Evolutionary conservation across 2,888 invertebrate genomes (phyloP).

Genomic region (Meliscaeva auricollis): DNA sequence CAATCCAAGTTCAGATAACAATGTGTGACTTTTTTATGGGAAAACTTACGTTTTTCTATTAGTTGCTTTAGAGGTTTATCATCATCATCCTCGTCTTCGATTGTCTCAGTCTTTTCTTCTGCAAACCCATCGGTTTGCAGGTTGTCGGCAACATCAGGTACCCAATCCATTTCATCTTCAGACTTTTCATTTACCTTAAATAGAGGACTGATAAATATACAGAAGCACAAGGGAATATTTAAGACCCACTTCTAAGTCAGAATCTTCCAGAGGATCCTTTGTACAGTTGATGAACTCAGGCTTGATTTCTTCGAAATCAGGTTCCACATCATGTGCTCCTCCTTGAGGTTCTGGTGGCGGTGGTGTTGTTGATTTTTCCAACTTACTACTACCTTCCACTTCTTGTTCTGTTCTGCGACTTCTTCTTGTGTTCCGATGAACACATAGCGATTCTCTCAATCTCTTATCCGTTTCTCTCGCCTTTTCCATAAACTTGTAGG

Average conservation of each 20-base stretch:
- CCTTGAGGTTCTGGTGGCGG: neutral
- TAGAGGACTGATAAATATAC: neutral
- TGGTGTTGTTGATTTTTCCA: no score
- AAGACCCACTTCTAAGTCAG: conserved; percentile 73
- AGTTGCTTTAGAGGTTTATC: conserved; percentile 76
- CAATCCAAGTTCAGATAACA: neutral
- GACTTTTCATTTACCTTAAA: conserved; percentile 55
- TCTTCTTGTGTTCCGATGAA: conserved; percentile 44
- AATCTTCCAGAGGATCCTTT: conserved; percentile 78
- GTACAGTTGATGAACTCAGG: conserved; percentile 61
- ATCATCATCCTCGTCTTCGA: conserved; percentile 68
- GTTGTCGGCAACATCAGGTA: conserved; percentile 18
- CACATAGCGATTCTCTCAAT: conserved; percentile 56
- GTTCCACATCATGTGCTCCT: conserved; percentile 45
- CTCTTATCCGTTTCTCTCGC: conserved; percentile 76
- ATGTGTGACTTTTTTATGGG: no score
- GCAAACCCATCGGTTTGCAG: conserved; percentile 54
- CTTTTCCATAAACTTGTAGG: conserved; percentile 73
- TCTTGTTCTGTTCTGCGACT: conserved; percentile 51
- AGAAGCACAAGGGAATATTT: neutral
- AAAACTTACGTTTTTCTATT: conserved; percentile 56
- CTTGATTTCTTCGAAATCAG: conserved; percentile 64
- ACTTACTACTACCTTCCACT: neutral
- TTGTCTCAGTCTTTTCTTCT: conserved; percentile 28
- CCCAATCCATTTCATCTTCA: conserved; percentile 70